Base-by-base conservation (phyloP, 2,113 vertebrate species). In the Pterophyllum scalare region DNA sequence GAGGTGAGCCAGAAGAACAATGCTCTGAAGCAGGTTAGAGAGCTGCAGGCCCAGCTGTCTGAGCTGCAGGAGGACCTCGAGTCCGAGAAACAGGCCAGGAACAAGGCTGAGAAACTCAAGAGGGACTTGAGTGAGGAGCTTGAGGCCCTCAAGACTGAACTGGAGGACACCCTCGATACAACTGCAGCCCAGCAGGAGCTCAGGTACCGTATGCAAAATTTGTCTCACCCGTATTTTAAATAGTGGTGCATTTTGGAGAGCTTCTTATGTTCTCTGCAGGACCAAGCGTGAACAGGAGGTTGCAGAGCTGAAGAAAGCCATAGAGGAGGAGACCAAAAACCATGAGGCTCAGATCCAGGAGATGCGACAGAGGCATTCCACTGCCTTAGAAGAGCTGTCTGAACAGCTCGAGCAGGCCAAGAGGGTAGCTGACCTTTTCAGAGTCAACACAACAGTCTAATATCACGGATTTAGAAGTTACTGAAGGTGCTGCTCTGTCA, bases 371-470 rank as follows among this genome's bases (percentile, higher is more conserved):
- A 95, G 98, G 43, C 98, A 99, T 0, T 92, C 85, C 1, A 96
- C 96, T 0, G 96, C 95, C 2, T 87, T 99, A 92, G 98, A 99
- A 87, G 98, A 99, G 91, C 95, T 99, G 4, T 98, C 98, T 0
- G 98, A 99, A 28, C 98, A 99, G 33, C 97, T 99, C 38, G 98
- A 99, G 4, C 98, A 99, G 94, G 98, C 98, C 65, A 99, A 99
- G 88, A 95, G 98, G 96, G 98, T 99, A 83, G 78, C 9, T 12
- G 2, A 60, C 22, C 3, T 19, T 12, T 19, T 9, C 8, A 15
- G 3, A 40, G 3, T 72, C 67, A 19, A 28, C 20, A 61, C 6
- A n/a, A 28, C 20, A 61, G 6, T 52, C 12, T 67, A 1, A 31
- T 38, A 8, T 52, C 79, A 59, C 33, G 57, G 38, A 17, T 77